Evolutionary conservation across 2,113 vertebrate genomes (phyloP).

Genomic region (Microtus richardsoni): DNA sequence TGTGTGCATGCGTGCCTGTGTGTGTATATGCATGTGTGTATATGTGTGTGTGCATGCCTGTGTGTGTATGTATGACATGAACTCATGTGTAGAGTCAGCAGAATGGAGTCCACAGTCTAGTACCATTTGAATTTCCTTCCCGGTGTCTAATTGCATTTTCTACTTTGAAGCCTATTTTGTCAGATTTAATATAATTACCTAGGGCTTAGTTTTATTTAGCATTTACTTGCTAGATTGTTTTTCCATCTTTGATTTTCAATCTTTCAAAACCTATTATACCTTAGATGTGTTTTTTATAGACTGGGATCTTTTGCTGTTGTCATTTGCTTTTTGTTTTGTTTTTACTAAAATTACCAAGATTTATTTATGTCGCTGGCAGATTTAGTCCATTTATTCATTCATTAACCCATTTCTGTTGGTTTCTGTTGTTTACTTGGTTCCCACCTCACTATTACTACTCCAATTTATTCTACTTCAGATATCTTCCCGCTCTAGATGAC

Average conservation of each 20-base stretch:
- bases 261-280: neutral
- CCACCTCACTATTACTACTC: neutral
- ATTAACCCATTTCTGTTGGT: neutral
- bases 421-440: neutral
- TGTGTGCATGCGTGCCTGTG: fast-evolving
- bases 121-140: neutral
- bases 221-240: neutral
- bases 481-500: neutral
- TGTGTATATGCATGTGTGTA: too few relatives aligned
- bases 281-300: neutral
- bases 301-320: neutral
- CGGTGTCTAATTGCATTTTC: neutral
- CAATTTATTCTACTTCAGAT: neutral
- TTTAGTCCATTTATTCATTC: neutral
- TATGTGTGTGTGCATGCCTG: neutral
- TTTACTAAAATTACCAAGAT: neutral
- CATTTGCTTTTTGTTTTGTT: neutral
- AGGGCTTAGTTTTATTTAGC: neutral
- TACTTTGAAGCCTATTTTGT: neutral
- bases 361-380: neutral
- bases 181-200: neutral
- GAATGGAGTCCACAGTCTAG: neutral
- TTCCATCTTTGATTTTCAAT: neutral
- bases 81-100: neutral
- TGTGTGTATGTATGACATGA: neutral